Conservation (phyloP, 2,888 invertebrate genomes). For the Gibbula magus region DNA sequence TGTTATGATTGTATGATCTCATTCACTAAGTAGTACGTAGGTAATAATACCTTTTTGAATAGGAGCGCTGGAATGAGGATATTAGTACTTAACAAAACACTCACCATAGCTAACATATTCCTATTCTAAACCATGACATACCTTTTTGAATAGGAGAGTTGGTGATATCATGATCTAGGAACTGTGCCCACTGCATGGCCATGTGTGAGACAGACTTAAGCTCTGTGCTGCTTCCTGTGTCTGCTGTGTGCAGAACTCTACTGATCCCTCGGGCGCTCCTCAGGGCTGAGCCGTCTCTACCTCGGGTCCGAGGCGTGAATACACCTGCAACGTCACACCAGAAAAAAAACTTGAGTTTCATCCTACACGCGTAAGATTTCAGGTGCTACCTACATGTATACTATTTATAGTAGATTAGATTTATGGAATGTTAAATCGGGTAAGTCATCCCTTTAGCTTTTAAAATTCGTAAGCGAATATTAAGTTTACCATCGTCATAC, state of each 20-base stretch:
- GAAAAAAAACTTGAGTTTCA: no score
- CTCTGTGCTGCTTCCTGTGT: conserved; percentile 27
- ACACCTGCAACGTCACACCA: conserved; percentile 35
- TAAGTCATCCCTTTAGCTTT: no score
- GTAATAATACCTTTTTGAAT: conserved; percentile 30
- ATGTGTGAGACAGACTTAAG: conserved; percentile 31
- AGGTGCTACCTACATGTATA: no score
- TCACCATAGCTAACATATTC: no score
- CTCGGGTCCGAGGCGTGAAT: conserved; percentile 32
- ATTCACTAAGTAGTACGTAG: no score
- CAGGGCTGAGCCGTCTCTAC: conserved; percentile 39
- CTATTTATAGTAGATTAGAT: no score
- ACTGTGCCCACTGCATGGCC: conserved; percentile 56
- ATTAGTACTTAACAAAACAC: no score
- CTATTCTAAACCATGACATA: background rate
- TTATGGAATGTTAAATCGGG: no score
- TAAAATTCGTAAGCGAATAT: no score
- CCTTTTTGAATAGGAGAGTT: conserved; percentile 43
- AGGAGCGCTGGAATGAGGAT: conserved; percentile 48
- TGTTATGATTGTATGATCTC: no score
- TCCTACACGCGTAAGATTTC: no score
- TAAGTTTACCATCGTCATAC: conserved; percentile 46
- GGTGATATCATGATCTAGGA: conserved; percentile 55
- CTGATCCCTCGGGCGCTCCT: conserved; percentile 48
- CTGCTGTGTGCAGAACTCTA: conserved; percentile 34